Conservation (phyloP, 2,888 invertebrate genomes). For the Aquatica leii region DNA sequence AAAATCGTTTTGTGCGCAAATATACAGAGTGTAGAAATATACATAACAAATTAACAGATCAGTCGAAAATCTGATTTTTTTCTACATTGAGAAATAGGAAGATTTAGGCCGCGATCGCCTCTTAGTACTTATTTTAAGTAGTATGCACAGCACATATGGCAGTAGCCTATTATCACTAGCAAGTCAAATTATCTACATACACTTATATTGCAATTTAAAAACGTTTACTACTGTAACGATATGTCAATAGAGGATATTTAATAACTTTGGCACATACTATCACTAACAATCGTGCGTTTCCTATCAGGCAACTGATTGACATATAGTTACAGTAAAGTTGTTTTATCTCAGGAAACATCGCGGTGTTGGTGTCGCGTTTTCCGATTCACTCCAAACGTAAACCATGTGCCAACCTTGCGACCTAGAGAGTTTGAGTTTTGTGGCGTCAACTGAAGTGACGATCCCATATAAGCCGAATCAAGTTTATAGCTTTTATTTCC, state of each 20-base stretch:
- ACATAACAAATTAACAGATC: slow-evolving; percentile 28
- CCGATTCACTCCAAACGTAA: slow-evolving; percentile 65
- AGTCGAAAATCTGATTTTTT: slow-evolving; percentile 24
- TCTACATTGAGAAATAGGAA: slow-evolving; percentile 26
- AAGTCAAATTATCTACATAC: slow-evolving; percentile 32
- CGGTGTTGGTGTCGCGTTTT: slow-evolving; percentile 62
- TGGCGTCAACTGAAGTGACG: slow-evolving; percentile 49
- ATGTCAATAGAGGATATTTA: slow-evolving; percentile 26
- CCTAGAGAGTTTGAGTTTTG: slow-evolving; percentile 63
- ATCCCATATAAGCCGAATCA: slow-evolving; percentile 61
- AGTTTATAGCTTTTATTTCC: slow-evolving; percentile 62
- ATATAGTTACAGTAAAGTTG: slow-evolving; percentile 60
- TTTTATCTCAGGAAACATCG: slow-evolving; percentile 63
- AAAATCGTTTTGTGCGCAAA: slow-evolving; percentile 36
- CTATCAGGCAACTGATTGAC: slow-evolving; percentile 26
- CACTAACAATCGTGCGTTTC: slow-evolving; percentile 21
- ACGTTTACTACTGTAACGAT: slow-evolving; percentile 31
- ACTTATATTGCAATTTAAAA: slow-evolving; percentile 21
- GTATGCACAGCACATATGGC: slow-evolving; percentile 44
- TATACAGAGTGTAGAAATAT: slow-evolving; percentile 35
- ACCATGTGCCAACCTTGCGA: slow-evolving; percentile 67
- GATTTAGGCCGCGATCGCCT: slow-evolving; percentile 32
- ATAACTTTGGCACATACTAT: slow-evolving; percentile 37
- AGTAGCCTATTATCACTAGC: slow-evolving; percentile 44
- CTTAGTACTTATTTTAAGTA: slow-evolving; percentile 29